These are phyloP conservation scores for Bubalus kerabau DNA, from an alignment of 2,113 vertebrate species.

Conservation along the genomic window DNA sequence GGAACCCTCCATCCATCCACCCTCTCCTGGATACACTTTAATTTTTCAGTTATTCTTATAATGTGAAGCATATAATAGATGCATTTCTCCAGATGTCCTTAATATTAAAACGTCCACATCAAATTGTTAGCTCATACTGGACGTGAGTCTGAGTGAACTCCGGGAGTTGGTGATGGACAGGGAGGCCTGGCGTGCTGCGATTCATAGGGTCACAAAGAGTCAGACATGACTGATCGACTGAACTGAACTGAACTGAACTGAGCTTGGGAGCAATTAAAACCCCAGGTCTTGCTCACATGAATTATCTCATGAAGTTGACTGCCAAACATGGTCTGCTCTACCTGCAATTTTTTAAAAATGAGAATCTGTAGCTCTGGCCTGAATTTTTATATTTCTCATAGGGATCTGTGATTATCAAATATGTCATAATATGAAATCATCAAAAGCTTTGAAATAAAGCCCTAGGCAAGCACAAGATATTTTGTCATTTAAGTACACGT, in stretches of 20 bases:
- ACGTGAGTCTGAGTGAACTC: too few relatives aligned
- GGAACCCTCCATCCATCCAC: not conserved
- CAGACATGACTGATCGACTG: too few relatives aligned
- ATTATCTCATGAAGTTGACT: not conserved
- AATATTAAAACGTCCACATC: not conserved
- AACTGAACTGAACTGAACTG: not conserved
- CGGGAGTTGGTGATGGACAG: too few relatives aligned
- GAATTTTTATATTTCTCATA: not conserved
- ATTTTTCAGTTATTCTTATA: not conserved
- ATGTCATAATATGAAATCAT: not conserved
- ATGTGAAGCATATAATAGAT: not conserved
- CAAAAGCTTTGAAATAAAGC: slow-evolving; percentile 8
- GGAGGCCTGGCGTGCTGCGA: too few relatives aligned
- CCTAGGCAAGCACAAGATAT: not conserved
- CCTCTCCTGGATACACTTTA: not conserved
- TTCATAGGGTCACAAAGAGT: too few relatives aligned
- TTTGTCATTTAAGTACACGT: not conserved
- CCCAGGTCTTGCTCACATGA: not conserved
- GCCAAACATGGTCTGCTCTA: not conserved
- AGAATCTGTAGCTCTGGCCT: not conserved
- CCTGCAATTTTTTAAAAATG: not conserved
- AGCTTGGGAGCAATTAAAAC: not conserved
- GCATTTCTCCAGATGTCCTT: not conserved
- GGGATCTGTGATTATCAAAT: not conserved
- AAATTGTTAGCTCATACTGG: not conserved